Percentiles rank a stretch among this genome's conserved stretches.
Evolutionary conservation across 2,888 invertebrate genomes (phyloP).

Genomic region (Bursaphelenchus okinawaensis): DNA sequence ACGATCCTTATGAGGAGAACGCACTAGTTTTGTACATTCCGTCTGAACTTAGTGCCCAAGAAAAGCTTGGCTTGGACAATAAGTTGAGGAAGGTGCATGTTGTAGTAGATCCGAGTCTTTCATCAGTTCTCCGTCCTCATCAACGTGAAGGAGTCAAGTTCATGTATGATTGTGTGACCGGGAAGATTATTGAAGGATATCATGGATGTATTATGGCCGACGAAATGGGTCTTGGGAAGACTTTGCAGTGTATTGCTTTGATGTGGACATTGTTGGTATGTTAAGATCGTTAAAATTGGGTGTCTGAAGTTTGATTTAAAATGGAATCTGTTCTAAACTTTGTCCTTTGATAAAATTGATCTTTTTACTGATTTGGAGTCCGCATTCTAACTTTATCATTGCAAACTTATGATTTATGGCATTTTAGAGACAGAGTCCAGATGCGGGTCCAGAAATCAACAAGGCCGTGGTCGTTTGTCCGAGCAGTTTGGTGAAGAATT

Average conservation of each 20-base stretch:
- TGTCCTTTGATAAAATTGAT: too few species aligned
- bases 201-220: constrained; percentile 97
- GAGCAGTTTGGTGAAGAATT: constrained; percentile 92
- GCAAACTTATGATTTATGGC: neutral
- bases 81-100: constrained; percentile 74
- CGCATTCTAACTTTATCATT: too few species aligned
- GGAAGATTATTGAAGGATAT: constrained; percentile 68
- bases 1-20: constrained; percentile 53
- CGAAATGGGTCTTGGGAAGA: constrained; percentile 90
- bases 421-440: constrained; percentile 77
- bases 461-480: constrained; percentile 94
- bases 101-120: constrained; percentile 88
- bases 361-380: too few species aligned
- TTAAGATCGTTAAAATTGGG: constrained; percentile 2
- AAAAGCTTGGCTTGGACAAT: constrained; percentile 74
- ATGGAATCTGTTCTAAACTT: too few species aligned
- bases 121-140: constrained; percentile 86
- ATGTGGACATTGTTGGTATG: constrained; percentile 79
- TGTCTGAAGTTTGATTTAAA: too few species aligned
- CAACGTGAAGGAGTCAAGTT: constrained; percentile 97
- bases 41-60: constrained; percentile 77
- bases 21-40: constrained; percentile 76
- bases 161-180: constrained; percentile 98
- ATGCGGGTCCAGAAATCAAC: constrained; percentile 79
- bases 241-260: constrained; percentile 90